Percentiles rank a stretch among this genome's conserved stretches.
Conservation (phyloP, 2,888 invertebrate genomes). For the Himalopsyche kuldschensis region DNA sequence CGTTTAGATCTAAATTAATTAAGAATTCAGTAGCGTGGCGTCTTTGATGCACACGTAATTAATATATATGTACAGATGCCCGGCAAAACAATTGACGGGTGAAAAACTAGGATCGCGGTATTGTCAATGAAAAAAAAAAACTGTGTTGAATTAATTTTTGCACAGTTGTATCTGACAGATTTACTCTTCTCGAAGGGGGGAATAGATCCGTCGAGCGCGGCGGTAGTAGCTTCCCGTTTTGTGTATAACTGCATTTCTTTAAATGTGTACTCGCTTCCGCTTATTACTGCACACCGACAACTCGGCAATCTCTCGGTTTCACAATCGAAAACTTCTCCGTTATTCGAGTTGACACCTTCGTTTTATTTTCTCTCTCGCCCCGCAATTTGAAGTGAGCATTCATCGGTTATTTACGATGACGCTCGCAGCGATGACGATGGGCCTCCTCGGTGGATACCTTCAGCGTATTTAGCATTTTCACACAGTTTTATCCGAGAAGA, state of each 20-base stretch:
- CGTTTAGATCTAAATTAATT: neutral
- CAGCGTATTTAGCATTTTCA: neutral
- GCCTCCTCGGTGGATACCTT: neutral
- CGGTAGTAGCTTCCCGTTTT: neutral
- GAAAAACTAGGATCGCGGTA: neutral
- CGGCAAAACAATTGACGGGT: neutral
- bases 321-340: neutral
- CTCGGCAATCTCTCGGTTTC: neutral
- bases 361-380: too few species aligned
- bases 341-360: too few species aligned
- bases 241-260: neutral
- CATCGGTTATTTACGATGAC: too few species aligned
- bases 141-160: neutral
- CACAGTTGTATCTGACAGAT: neutral
- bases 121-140: neutral
- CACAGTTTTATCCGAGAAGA: constrained; percentile 57
- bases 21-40: neutral
- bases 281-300: neutral
- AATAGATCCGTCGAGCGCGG: neutral
- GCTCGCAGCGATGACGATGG: too few species aligned
- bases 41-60: neutral
- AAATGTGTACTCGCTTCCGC: neutral
- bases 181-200: neutral
- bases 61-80: neutral
- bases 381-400: too few species aligned